phyloP scores from a whole-genome alignment of 2,797 vertebrate species.

The Poeciliopsis turneri region DNA sequence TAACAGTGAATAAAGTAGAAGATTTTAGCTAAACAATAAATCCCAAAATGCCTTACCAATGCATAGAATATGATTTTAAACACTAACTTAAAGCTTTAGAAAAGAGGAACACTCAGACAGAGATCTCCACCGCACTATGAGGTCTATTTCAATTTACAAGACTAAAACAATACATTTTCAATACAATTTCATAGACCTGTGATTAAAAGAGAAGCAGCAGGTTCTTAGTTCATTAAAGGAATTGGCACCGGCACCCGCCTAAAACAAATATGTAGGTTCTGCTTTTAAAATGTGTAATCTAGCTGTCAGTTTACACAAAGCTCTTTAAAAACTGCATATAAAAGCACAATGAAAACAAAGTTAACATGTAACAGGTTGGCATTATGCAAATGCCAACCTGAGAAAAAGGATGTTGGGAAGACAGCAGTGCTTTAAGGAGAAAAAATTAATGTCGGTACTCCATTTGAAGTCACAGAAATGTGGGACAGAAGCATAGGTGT shows the following conservation, averaged over 20 bases:
- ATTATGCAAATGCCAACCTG: background rate
- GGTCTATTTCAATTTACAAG: background rate
- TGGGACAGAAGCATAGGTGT: background rate
- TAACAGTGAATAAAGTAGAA: too few relatives aligned
- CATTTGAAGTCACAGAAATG: background rate
- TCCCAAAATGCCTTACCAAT: too few relatives aligned
- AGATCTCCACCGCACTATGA: background rate
- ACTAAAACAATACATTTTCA: background rate
- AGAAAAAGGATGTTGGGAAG: background rate
- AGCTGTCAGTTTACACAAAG: background rate
- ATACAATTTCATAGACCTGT: too few relatives aligned
- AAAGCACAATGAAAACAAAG: background rate
- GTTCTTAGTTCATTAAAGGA: background rate
- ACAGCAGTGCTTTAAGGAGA: background rate
- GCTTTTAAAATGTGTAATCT: background rate
- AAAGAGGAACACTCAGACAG: background rate
- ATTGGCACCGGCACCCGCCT: background rate
- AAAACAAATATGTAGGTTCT: background rate
- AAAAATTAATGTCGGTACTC: background rate
- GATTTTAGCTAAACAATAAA: too few relatives aligned
- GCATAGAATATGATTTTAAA: too few relatives aligned
- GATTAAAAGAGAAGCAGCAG: too few relatives aligned
- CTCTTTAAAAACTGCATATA: background rate
- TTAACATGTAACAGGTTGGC: background rate
- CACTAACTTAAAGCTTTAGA: background rate